Evolutionary conservation across 1,140 invertebrate species (phyloP), one percentile per base, ranked within the genome.

Genomic region (Pygmarrhopalites habei): DNA sequence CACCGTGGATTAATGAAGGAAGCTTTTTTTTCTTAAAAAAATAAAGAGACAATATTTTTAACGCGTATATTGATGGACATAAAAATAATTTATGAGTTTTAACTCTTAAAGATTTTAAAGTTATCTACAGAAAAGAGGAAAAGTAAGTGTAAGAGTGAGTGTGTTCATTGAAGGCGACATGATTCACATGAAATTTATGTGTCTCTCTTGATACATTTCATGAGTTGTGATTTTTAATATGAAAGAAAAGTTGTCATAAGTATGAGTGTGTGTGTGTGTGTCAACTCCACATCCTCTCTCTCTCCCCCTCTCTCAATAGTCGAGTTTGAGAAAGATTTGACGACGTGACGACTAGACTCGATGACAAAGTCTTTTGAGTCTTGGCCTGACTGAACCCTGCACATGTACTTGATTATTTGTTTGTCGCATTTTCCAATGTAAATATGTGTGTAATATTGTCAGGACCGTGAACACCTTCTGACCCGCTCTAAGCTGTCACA

Each of bases 361-460:
- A 58, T 58, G 61, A 63, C 61, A 63, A 58, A 56, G 55, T 63
- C 30, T 53, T 29, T 52, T 52, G 49, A 52, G 25, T 56, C 28
- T 41, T 63, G 55, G 7, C 53, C 61, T 49, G 15, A 15, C 28
- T 63, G 53, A 57, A 17, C 61, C 29, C 61, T 53, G 35, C 61
- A 58, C 53, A 57, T 63, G 61, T 63, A 28, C 28, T 57, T 63
- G 61, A 63, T 58, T 63, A 63, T 63, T 57, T 63, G 53, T 63
- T 63, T 63, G 53, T 63, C 61, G 61, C 61, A 52, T 63, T 52
- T 51, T 29, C 10, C 23, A 55, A 63, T 63, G 61, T 63, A 63
- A 63, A 63, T 57, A 55, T 63, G 55, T 63, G 61, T 58, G 61
- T 63, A 63, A 63, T 63, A 63, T 51, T 51, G 55, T 58, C 55